Conservation (phyloP, 1,140 invertebrate species). For the Drosophila bifasciata region DNA sequence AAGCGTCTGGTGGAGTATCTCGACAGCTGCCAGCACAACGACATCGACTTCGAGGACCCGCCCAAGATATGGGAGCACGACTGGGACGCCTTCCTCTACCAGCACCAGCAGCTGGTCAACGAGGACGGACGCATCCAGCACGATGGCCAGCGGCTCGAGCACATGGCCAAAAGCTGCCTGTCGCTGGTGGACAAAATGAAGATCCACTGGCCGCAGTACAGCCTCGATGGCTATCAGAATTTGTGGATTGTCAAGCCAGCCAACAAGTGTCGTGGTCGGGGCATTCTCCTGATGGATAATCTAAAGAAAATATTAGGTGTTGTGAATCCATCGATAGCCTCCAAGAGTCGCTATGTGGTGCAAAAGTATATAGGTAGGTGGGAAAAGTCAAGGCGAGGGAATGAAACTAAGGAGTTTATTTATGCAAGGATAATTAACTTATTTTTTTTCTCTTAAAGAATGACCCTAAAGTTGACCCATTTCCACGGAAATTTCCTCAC, state of each 20-base stretch:
- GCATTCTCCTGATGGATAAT: constrained; percentile 94
- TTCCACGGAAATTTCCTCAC: too few relatives aligned
- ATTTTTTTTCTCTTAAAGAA: too few relatives aligned
- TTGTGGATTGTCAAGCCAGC: constrained; percentile 98
- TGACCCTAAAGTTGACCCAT: background rate
- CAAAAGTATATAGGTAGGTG: constrained; percentile 96
- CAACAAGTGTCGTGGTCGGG: constrained; percentile 95
- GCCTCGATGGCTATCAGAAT: constrained; percentile 93
- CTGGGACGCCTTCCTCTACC: constrained; percentile 93
- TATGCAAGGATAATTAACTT: too few relatives aligned
- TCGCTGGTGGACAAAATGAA: constrained; percentile 84
- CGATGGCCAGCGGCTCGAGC: constrained; percentile 74
- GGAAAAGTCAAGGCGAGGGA: too few relatives aligned
- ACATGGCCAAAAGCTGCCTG: constrained; percentile 81
- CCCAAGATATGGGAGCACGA: constrained; percentile 91
- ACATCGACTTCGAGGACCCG: constrained; percentile 91
- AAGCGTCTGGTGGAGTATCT: constrained; percentile 91
- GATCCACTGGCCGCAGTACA: constrained; percentile 91
- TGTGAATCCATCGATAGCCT: constrained; percentile 86
- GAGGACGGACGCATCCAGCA: constrained; percentile 85
- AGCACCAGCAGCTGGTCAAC: constrained; percentile 90
- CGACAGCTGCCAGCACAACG: constrained; percentile 90
- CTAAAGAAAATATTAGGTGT: constrained; percentile 93
- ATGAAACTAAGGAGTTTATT: background rate
- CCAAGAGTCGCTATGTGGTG: constrained; percentile 93